These are phyloP conservation scores for Diabrotica virgifera DNA, from an alignment of 1,140 invertebrate genomes.

Conservation along the genomic window DNA sequence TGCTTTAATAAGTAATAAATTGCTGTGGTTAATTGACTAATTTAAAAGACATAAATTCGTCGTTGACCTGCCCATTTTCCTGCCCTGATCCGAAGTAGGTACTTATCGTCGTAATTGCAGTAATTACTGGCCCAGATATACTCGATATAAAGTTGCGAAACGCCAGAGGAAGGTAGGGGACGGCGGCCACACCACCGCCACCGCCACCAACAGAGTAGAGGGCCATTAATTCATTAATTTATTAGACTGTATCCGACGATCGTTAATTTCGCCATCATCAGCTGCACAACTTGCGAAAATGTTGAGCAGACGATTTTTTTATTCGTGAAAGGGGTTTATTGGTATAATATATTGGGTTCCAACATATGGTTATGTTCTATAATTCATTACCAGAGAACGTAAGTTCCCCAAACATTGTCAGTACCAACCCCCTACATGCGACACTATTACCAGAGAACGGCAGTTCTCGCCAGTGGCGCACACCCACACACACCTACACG, in stretches of 20 bases:
- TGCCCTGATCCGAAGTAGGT: neutral
- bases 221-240: slow-evolving; percentile 3
- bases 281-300: neutral
- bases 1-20: neutral
- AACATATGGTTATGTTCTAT: no score
- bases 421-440: no score
- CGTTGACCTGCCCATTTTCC: slow-evolving; percentile 1
- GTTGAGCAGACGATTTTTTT: neutral
- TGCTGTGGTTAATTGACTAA: neutral
- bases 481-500: no score
- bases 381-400: no score
- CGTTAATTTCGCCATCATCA: neutral
- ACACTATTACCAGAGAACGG: no score
- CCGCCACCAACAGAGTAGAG: neutral
- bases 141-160: slow-evolving; percentile 2
- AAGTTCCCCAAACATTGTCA: no score
- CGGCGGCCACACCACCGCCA: neutral
- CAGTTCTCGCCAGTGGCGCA: no score
- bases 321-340: no score
- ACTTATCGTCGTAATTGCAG: neutral
- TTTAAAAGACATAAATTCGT: neutral
- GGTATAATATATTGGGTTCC: no score
- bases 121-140: neutral
- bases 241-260: neutral
- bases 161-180: neutral